Base-by-base conservation (phyloP, 2,888 invertebrate genomes). In the Glyphotaelius pellucidus region DNA sequence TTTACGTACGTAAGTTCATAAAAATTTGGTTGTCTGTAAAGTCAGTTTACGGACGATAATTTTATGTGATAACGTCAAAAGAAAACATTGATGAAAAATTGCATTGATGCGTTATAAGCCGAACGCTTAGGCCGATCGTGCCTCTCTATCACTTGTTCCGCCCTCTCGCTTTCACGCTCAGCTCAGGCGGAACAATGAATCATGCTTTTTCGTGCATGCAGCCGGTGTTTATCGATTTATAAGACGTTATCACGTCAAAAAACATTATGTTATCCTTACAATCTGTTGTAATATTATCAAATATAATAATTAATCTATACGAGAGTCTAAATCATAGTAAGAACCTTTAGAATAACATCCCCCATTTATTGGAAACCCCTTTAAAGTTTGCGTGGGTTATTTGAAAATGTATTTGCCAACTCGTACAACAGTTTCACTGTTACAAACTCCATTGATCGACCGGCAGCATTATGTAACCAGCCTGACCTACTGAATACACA, bases 381-480 rank as follows among this genome's bases (percentile, higher is more conserved):
- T n/a, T 67, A 25, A 67, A 67, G 67, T 67, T 25, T 25, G n/a
- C 67, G 25, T n/a, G 67, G 1, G n/a, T n/a, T 67, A 67, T 67
- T 67, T 67, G 25, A 67, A 67, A n/a, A n/a, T n/a, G 25, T 67
- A 67, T 67, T 67, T 67, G n/a, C n/a, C 25, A n/a, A 67, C 67
- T 67, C 67, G 25, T 67, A 67, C 31, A 81, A 31, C 81, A 14
- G 81, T 15, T 81, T 31, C 15, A 15, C 30, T 30, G n/a, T 38
- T 30, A 30, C 47, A 42, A 32, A 25, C n/a, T 86, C 38, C 86
- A 38, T 42, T 42, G 86, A 86, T 86, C 86, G 86, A 47, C n/a
- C 47, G 30, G n/a, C 86, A 25, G 12, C 47, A 86, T 86, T 86
- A 86, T 42, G 47, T 86, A 86, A 86, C 86, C 86, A 47, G 35